Evolutionary conservation across 2,113 vertebrate genomes (phyloP).

Genomic region (Equus quagga): DNA sequence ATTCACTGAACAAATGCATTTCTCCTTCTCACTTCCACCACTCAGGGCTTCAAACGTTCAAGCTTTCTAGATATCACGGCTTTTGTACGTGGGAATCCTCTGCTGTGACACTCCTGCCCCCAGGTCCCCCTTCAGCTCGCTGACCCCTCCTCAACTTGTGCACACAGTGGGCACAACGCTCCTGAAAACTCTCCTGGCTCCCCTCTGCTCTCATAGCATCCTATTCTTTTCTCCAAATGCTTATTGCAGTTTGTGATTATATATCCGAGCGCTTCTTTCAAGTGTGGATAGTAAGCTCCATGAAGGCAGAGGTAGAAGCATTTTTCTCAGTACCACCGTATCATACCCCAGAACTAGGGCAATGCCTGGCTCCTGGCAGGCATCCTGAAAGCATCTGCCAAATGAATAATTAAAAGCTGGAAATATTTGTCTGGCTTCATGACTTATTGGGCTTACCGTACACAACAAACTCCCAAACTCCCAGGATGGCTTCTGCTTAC

Average conservation of each 20-base stretch:
- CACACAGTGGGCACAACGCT: rapidly evolving
- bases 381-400: not conserved
- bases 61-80: not conserved
- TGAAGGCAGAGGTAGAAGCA: not conserved
- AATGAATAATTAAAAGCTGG: not conserved
- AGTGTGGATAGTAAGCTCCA: not conserved
- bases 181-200: not conserved
- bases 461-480: not conserved
- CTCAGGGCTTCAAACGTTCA: not conserved
- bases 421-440: not conserved
- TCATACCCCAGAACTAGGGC: not conserved
- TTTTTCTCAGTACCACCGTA: not conserved
- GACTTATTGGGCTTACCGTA: not conserved
- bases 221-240: not conserved
- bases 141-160: not conserved
- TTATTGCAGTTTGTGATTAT: not conserved
- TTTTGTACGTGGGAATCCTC: not conserved
- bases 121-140: rapidly evolving
- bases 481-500: not conserved
- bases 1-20: not conserved
- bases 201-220: not conserved
- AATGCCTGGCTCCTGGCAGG: not conserved
- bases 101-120: not conserved
- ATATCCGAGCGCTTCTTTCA: not conserved
- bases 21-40: not conserved